phyloP scores from a whole-genome alignment of 2,113 vertebrate genomes.

The Laticauda colubrina region DNA sequence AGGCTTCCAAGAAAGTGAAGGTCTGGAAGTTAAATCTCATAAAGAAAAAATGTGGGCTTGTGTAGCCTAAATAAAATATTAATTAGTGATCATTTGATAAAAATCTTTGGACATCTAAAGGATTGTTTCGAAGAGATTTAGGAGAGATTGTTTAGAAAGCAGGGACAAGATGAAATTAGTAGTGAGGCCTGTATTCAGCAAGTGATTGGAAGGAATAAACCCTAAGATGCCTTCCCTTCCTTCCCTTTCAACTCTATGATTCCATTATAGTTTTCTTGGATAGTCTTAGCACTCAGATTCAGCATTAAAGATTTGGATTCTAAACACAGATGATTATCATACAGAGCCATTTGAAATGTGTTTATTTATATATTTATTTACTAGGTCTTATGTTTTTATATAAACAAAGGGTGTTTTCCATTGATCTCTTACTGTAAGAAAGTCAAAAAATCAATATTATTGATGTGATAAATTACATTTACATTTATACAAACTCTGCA shows the following conservation, averaged over 20 bases:
- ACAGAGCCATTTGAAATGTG: not conserved
- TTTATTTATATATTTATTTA: not conserved
- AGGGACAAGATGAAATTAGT: not conserved
- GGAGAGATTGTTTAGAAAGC: not conserved
- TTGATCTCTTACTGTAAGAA: not conserved
- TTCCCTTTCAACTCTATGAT: not conserved
- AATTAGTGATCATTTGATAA: not conserved
- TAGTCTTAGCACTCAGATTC: not conserved
- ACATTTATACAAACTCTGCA: not conserved
- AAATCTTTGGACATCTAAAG: not conserved
- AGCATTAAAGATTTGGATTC: not conserved
- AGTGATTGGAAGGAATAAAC: not conserved
- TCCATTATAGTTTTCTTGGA: not conserved
- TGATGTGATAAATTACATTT: not conserved
- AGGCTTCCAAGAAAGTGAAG: not conserved
- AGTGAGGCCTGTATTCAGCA: not conserved
- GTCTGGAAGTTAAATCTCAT: not conserved
- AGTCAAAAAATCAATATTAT: not conserved
- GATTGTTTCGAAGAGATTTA: not conserved
- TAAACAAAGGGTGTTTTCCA: not conserved
- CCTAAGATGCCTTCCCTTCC: not conserved
- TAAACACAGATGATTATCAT: not conserved
- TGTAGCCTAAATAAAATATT: not conserved
- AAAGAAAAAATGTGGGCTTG: not conserved
- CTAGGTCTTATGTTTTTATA: not conserved